Conservation (phyloP, 2,797 vertebrate species). For the Mormyrus proboscirostris region DNA sequence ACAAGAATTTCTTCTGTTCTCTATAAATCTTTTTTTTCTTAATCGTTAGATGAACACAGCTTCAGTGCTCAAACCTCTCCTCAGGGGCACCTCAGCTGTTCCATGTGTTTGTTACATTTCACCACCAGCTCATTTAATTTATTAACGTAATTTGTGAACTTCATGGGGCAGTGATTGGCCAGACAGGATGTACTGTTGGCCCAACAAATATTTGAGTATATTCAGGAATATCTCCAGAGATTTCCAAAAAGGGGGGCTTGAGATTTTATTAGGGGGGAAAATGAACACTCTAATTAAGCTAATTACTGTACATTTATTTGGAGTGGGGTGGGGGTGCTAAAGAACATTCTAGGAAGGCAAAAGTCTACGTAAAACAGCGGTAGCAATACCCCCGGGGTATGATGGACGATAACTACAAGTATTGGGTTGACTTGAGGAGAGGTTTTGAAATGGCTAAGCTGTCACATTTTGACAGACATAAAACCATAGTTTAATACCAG, state of each 20-base stretch:
- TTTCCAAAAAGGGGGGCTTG: not conserved
- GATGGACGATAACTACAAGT: not conserved
- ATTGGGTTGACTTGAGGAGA: not conserved
- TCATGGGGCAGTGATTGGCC: not conserved
- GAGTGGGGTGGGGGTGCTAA: not conserved
- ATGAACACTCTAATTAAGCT: not conserved
- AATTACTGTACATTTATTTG: not conserved
- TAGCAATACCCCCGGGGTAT: not conserved
- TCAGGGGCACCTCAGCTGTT: not conserved
- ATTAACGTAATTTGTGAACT: not conserved
- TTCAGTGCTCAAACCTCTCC: not conserved
- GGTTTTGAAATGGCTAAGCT: not conserved
- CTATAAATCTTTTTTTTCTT: not conserved
- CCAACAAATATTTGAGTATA: not conserved
- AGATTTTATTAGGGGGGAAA: not conserved
- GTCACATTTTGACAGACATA: not conserved
- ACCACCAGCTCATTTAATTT: not conserved
- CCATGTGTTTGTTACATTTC: not conserved
- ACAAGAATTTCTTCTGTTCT: not conserved
- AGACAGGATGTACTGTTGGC: not conserved
- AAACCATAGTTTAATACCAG: not conserved
- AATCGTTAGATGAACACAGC: not conserved
- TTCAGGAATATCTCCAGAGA: not conserved
- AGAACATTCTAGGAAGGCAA: not conserved
- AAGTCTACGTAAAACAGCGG: not conserved